Base-by-base conservation (phyloP, 2,888 invertebrate genomes). In the Lasioglossum villosulum region DNA sequence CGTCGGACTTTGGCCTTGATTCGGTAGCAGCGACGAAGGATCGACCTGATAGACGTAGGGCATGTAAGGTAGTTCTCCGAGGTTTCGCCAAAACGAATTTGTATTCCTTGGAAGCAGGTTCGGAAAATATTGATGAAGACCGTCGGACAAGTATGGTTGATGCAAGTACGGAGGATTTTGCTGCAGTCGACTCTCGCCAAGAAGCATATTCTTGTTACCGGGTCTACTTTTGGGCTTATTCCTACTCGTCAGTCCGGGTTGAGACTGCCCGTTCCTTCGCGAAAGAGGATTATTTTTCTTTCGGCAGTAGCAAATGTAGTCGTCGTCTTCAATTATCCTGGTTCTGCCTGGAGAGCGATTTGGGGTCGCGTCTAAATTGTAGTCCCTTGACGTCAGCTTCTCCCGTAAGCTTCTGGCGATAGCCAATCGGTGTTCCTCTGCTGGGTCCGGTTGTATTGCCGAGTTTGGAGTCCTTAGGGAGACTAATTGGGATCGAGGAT, bases 241-340 rank as follows among this genome's bases (percentile, higher is more conserved):
- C 14, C 34, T 52, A 4, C 8, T 30, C 10, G 19, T 5, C 19
- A 27, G 30, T 10, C 14, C 14, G 12, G 27, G 73, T 4, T 4
- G 52, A 16, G 8, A 45, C 4, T 23, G 12, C 2, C 27, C 1
- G 0, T 34, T 34, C 8, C 52, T 71, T 3, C 59, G 30, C 12
- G 12, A 16, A 23, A 30, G 0, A 0, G 75, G 45, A 23, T 45
- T 48, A 5, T 77, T 75, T 4, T 92, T 89, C 39, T 88, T 63
- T 3, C 16, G 45, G 71, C 92, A 93, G 19, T 90, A 90, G 63
- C 94, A 94, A 66, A 90, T 78, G 85, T 89, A 92, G 71, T 91
- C 90, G n/a, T 88, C 90, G 1, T 84, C 78, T 52, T 76, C 80
- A 72, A 56, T 68, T 37, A 78, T 23, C 27, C 30, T 76, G 48